Conservation (phyloP, 2,113 vertebrate species). For the Zeus faber region DNA sequence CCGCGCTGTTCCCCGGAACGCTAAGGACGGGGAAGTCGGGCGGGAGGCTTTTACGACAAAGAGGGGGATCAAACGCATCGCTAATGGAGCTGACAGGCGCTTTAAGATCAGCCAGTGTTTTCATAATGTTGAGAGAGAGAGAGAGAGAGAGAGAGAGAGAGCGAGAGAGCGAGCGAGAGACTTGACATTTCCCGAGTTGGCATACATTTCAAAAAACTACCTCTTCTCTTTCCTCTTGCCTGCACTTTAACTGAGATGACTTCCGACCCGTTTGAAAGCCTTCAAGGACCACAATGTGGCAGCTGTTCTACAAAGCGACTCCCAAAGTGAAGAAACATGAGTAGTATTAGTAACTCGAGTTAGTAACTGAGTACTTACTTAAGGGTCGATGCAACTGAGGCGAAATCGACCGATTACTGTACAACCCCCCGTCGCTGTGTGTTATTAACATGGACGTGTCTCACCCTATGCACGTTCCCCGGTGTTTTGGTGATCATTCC, state of each 20-base stretch:
- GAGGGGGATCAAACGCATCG: neutral
- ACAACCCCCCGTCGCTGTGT: too few species aligned
- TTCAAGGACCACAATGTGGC: neutral
- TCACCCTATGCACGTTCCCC: too few species aligned
- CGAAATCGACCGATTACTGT: too few species aligned
- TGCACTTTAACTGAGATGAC: neutral
- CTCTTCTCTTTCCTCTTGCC: neutral
- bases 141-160: conserved; percentile 1
- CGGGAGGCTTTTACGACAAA: neutral
- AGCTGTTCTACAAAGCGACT: neutral
- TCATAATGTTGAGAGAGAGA: conserved; percentile 15
- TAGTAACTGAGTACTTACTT: too few species aligned
- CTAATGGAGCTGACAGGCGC: neutral
- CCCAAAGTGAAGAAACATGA: neutral
- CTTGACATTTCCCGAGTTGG: conserved; percentile 4
- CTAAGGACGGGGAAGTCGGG: neutral
- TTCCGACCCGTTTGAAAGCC: neutral
- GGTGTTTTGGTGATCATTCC: neutral
- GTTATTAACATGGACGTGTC: too few species aligned
- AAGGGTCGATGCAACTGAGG: too few species aligned
- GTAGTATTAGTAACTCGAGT: too few species aligned
- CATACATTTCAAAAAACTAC: neutral
- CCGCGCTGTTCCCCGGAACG: too few species aligned
- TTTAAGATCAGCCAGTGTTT: conserved; percentile 15
- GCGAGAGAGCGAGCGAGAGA: neutral